Evolutionary conservation across 1,140 invertebrate genomes (phyloP), one percentile per base, ranked within the genome.

Genomic region (Trichomalopsis sarcophagae): DNA sequence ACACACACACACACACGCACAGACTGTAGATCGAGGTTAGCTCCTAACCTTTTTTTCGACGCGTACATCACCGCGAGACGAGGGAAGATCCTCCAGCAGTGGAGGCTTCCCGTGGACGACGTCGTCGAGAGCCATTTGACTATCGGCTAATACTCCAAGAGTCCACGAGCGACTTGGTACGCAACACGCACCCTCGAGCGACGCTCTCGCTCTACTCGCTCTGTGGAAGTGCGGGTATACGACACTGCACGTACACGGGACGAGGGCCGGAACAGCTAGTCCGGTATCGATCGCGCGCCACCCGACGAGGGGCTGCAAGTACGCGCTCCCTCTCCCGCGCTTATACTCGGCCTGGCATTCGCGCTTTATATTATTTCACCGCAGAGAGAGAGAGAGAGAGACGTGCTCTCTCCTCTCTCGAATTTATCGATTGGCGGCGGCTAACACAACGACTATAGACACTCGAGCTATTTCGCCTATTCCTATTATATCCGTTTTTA

Each of bases 181-280:
- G 71, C 55, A 62, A 62, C 78, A 81, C 78, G 66, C 78, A 66
- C 66, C 66, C 30, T 66, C 33, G 55, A 27, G 33, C 73, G 68
- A 21, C 14, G 40, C 68, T 66, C 47, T 85, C 76, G 44, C 66
- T 74, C 79, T n/a, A 36, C 73, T 23, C 44, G 2, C 23, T 21
- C 14, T 55, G 47, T 50, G 47, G 13, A 14, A 50, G 2, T 27
- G 40, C 21, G 6, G 13, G 27, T 30, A n/a, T 30, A 88, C 87
- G 88, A 76, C 82, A 88, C 27, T 27, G 27, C 17, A 62, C 55
- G 50, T 55, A 55, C 6, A 82, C 82, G 83, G 83, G 84, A 83
- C 2, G 10, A 23, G 74, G 74, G 82, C 74, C 75, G 74, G 50
- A 68, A 68, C 62, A 9, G 62, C 75, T 44, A 83, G 82, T n/a